Evolutionary conservation across 2,113 vertebrate genomes (phyloP).

Genomic region (Grallaria varia): DNA sequence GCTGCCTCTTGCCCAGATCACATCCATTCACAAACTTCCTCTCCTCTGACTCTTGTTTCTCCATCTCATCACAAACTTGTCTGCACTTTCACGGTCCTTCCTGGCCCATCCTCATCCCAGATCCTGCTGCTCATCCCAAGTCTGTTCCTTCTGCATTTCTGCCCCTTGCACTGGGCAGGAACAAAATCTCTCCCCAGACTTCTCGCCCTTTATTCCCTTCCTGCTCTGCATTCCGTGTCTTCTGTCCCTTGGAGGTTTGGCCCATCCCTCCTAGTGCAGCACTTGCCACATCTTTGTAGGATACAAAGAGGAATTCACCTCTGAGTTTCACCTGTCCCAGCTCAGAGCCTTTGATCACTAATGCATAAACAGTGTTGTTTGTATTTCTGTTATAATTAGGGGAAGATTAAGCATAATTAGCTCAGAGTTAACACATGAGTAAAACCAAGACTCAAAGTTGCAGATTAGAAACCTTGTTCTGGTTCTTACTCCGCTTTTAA

Average conservation of each 20-base stretch:
- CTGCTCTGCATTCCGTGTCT: neutral
- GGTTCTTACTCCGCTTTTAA: no score
- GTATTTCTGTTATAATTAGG: no score
- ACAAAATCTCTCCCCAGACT: neutral
- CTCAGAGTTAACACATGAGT: no score
- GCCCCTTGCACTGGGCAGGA: neutral
- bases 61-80: neutral
- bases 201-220: neutral
- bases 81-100: neutral
- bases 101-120: neutral
- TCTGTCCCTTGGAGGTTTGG: neutral
- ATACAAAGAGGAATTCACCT: neutral
- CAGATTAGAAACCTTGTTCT: no score
- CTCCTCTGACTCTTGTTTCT: neutral
- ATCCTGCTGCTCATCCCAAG: neutral
- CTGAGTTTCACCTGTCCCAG: neutral
- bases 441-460: no score
- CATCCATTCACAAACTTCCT: conserved; percentile 41
- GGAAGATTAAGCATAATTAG: no score
- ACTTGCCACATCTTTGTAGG: neutral
- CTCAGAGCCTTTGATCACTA: neutral
- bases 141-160: neutral
- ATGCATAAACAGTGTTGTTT: no score
- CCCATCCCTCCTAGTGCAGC: neutral
- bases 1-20: neutral